phyloP scores from a whole-genome alignment of 2,888 invertebrate genomes.

The Ditylenchus weischeri region DNA sequence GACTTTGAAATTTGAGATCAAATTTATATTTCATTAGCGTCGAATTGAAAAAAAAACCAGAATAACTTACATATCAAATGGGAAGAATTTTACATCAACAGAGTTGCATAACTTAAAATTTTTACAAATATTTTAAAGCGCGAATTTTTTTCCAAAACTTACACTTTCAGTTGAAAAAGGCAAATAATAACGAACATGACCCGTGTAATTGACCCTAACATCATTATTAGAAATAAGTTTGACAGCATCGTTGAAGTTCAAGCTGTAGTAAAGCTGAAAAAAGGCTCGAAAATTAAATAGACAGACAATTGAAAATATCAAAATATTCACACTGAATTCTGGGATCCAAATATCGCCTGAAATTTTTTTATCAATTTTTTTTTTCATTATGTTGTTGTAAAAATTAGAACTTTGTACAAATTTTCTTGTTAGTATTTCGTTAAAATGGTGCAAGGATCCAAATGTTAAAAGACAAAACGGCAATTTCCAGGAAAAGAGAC shows the following conservation, averaged over 20 bases:
- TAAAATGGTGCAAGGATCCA: background rate
- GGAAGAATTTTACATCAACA: conserved; percentile 57
- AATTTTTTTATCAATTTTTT: conserved; percentile 8
- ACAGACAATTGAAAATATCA: too few relatives aligned
- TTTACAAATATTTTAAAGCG: too few relatives aligned
- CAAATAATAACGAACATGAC: conserved; percentile 55
- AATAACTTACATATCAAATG: conserved; percentile 54
- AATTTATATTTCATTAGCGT: too few relatives aligned
- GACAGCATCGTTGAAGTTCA: conserved; percentile 35
- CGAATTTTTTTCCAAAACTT: background rate
- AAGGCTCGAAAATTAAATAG: background rate
- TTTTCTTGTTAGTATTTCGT: too few relatives aligned
- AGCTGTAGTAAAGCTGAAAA: conserved; percentile 15
- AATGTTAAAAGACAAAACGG: background rate
- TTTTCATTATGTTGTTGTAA: conserved; percentile 15
- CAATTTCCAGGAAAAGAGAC: too few relatives aligned
- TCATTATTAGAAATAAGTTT: conserved; percentile 56
- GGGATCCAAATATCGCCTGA: conserved; percentile 56
- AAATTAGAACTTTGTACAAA: too few relatives aligned
- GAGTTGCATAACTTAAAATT: conserved; percentile 41
- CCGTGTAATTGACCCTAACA: conserved; percentile 56
- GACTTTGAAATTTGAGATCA: too few relatives aligned
- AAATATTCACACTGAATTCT: conserved; percentile 40
- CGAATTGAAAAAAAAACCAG: too few relatives aligned
- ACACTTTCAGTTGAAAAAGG: conserved; percentile 40